phyloP scores from a whole-genome alignment of 2,888 invertebrate genomes.

The Xestoiulus laeticollis region DNA sequence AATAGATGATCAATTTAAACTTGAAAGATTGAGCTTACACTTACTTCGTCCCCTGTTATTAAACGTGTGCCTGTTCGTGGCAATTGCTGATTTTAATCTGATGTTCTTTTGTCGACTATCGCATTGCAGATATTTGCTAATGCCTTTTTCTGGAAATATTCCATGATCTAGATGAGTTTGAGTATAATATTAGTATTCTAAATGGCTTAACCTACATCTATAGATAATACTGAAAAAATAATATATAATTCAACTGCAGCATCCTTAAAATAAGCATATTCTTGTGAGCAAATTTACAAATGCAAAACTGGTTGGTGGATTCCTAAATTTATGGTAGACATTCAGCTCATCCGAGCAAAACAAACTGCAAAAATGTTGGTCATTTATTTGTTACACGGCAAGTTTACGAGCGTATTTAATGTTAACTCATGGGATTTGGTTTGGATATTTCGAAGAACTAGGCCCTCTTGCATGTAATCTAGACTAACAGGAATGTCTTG shows the following conservation, averaged over 20 bases:
- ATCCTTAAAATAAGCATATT: no score
- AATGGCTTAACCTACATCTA: no score
- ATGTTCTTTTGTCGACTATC: neutral
- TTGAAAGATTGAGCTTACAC: slow-evolving; percentile 22
- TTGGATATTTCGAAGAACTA: neutral
- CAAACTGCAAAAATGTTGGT: neutral
- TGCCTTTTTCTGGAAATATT: no score
- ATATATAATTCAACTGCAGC: no score
- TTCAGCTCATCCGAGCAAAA: neutral
- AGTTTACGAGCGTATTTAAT: neutral
- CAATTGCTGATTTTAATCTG: neutral
- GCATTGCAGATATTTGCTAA: no score
- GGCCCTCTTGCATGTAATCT: neutral
- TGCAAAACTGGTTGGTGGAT: no score
- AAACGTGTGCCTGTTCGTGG: neutral
- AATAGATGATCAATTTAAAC: slow-evolving; percentile 46
- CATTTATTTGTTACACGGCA: neutral
- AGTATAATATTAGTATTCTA: no score
- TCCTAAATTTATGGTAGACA: no score
- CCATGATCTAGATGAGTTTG: no score
- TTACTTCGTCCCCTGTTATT: neutral
- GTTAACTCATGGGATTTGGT: neutral
- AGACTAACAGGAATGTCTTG: neutral
- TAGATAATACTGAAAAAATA: no score
- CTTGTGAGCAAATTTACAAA: no score